These are phyloP conservation scores for Monomorium pharaonis DNA, from an alignment of 1,140 invertebrate genomes.

Conservation along the genomic window DNA sequence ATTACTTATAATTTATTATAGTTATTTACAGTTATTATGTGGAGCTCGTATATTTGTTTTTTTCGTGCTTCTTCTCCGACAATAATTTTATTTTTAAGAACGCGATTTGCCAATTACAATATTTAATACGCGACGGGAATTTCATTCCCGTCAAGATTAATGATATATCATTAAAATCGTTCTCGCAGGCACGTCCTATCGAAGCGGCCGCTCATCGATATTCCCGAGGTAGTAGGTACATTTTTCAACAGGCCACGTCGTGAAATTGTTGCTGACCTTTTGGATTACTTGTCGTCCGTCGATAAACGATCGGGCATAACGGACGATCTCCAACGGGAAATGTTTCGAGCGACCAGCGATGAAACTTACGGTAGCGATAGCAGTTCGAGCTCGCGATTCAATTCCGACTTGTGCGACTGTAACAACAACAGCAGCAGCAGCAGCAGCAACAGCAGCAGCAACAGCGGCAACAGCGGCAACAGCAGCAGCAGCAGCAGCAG, in stretches of 20 bases:
- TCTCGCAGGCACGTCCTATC: conserved; percentile 59
- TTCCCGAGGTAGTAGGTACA: conserved; percentile 65
- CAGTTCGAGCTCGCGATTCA: background rate
- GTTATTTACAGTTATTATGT: background rate
- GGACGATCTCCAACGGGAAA: conserved; percentile 4
- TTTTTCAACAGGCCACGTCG: conserved; percentile 69
- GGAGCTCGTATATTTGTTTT: background rate
- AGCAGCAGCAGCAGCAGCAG: too few species aligned
- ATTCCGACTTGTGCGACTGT: background rate
- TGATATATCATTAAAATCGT: conserved; percentile 31
- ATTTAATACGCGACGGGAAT: conserved; percentile 9
- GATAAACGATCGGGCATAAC: conserved; percentile 28
- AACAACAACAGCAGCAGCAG: too few species aligned
- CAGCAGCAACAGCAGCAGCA: too few species aligned
- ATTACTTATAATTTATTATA: background rate
- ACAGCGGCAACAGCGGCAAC: too few species aligned
- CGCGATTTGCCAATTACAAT: conserved; percentile 2
- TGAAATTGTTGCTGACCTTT: conserved; percentile 60
- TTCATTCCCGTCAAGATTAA: background rate
- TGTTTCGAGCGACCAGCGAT: background rate
- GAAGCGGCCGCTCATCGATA: conserved; percentile 43
- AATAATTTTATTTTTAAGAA: conserved; percentile 12
- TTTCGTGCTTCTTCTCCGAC: background rate
- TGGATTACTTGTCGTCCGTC: conserved; percentile 45
- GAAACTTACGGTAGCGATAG: background rate